Percentiles rank a stretch among this genome's conserved stretches.
Conservation (phyloP, 2,113 vertebrate species). For the Lagopus leucura region DNA sequence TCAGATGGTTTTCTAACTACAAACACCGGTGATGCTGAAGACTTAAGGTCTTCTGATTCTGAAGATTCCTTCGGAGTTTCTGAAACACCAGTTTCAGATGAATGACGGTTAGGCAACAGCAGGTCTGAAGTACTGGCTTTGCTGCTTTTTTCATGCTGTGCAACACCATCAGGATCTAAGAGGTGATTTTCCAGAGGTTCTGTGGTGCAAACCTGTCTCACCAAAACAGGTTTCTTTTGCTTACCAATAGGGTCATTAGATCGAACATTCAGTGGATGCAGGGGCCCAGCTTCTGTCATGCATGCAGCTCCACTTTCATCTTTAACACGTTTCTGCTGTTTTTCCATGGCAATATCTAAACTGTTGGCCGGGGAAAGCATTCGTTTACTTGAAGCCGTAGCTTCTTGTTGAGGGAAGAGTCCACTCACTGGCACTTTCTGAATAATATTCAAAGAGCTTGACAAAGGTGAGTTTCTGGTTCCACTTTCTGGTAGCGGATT, state of each 20-base stretch:
- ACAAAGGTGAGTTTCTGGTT: conserved; percentile 67
- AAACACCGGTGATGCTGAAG: conserved; percentile 25
- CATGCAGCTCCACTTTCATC: conserved; percentile 93
- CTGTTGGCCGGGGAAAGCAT: conserved; percentile 99
- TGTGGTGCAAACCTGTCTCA: conserved; percentile 92
- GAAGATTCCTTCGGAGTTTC: conserved; percentile 72
- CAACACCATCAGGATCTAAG: conserved; percentile 79
- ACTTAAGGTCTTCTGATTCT: conserved; percentile 75
- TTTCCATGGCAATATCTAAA: conserved; percentile 99
- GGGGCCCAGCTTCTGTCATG: conserved; percentile 78
- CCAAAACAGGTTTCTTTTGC: conserved; percentile 90
- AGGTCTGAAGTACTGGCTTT: conserved; percentile 43
- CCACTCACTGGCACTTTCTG: conserved; percentile 87
- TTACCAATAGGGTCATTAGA: conserved; percentile 80
- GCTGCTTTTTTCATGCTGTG: conserved; percentile 69
- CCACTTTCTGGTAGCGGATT: conserved; percentile 67
- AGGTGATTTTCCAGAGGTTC: conserved; percentile 88
- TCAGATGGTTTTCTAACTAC: conserved; percentile 62
- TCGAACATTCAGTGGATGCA: conserved; percentile 80
- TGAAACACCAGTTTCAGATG: conserved; percentile 64
- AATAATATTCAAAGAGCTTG: conserved; percentile 76
- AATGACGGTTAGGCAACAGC: conserved; percentile 47
- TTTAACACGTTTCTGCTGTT: conserved; percentile 96
- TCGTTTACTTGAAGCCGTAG: conserved; percentile 92
- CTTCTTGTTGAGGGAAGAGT: conserved; percentile 91